These are phyloP conservation scores for Tauraco erythrolophus DNA, from an alignment of 2,113 vertebrate species.

Conservation along the genomic window DNA sequence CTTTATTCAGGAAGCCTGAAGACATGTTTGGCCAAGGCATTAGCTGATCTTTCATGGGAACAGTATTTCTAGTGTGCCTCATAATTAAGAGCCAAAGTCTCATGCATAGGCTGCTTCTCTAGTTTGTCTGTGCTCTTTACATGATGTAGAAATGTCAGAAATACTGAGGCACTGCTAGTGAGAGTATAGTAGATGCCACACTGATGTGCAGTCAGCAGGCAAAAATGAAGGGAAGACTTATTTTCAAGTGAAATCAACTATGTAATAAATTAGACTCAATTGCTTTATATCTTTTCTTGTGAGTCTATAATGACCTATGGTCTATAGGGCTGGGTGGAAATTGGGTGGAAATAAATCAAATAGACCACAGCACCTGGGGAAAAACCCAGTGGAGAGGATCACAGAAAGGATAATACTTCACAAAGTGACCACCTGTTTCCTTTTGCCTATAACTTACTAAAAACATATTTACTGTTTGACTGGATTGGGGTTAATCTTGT, in stretches of 20 bases:
- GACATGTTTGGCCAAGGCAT: background rate
- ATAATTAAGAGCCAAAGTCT: background rate
- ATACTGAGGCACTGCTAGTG: background rate
- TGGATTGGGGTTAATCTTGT: background rate
- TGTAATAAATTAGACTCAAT: background rate
- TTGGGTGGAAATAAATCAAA: background rate
- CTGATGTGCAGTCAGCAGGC: background rate
- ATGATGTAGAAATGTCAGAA: background rate
- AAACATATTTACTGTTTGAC: background rate
- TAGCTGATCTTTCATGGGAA: background rate
- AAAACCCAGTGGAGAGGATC: background rate
- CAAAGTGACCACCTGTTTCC: background rate
- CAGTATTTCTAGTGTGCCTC: background rate
- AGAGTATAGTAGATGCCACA: background rate
- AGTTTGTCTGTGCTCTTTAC: background rate
- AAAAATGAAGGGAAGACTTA: background rate
- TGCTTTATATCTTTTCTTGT: background rate
- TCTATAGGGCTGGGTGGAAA: background rate
- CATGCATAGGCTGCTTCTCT: background rate
- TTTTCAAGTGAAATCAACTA: background rate
- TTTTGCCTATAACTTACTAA: background rate
- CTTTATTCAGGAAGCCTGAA: background rate
- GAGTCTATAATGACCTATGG: background rate
- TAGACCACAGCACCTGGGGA: background rate
- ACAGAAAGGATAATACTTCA: background rate